Percentiles rank a stretch among this genome's conserved stretches.
phyloP scores from a whole-genome alignment of 1,140 invertebrate genomes.

The Drosophila mayri region DNA sequence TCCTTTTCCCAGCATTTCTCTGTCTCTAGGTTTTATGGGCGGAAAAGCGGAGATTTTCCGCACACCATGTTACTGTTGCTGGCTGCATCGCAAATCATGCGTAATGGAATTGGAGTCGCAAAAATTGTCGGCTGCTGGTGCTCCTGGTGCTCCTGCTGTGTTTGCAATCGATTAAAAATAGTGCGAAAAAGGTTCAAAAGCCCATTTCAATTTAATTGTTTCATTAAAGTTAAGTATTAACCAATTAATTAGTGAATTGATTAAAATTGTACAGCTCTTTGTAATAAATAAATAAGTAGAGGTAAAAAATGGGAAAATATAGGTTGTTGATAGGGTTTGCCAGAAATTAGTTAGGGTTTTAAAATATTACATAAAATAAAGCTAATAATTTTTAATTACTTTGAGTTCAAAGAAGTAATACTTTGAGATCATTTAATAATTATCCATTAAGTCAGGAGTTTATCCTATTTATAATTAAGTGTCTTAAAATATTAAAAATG shows the following conservation, averaged over 20 bases:
- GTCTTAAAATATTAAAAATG: background rate
- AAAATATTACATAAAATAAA: too few relatives aligned
- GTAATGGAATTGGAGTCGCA: constrained; percentile 39
- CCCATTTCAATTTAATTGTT: constrained; percentile 5
- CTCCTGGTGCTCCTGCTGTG: background rate
- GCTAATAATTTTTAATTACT: too few relatives aligned
- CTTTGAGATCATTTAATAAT: too few relatives aligned
- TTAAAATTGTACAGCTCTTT: background rate
- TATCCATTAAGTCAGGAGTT: background rate
- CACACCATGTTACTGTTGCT: constrained; percentile 17
- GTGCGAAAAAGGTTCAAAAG: background rate
- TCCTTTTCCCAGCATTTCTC: too few relatives aligned
- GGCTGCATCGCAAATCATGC: constrained; percentile 40
- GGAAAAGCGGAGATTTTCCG: constrained; percentile 22
- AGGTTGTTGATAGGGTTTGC: too few relatives aligned
- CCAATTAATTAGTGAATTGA: constrained; percentile 2
- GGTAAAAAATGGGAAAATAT: background rate
- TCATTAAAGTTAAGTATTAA: background rate
- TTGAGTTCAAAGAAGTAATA: too few relatives aligned
- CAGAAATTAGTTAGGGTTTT: too few relatives aligned
- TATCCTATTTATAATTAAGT: background rate
- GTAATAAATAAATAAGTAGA: background rate
- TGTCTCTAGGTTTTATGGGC: constrained; percentile 8
- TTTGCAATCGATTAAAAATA: constrained; percentile 24
- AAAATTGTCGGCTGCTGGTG: constrained; percentile 12